Conservation (phyloP, 2,888 invertebrate genomes). For the Chaetogeoica ovagalla region DNA sequence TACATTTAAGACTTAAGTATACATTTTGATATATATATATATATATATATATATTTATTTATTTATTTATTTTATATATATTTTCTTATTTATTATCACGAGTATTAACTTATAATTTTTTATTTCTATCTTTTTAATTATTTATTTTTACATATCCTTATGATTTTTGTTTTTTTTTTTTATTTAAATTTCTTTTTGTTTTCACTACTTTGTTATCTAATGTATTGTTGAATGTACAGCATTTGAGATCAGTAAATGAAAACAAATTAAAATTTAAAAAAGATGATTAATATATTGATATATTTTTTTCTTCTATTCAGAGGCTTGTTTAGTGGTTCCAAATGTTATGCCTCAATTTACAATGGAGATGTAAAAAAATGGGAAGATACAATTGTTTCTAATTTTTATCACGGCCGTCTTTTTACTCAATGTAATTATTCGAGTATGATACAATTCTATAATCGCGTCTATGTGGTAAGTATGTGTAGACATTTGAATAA, state of each 20-base stretch:
- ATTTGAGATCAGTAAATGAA: not conserved
- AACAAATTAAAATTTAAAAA: not conserved
- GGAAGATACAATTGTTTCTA: not conserved
- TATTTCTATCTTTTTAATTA: too few relatives aligned
- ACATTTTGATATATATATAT: too few relatives aligned
- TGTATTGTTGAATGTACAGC: not conserved
- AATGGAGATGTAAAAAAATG: not conserved
- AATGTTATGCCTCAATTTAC: not conserved
- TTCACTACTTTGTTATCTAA: too few relatives aligned
- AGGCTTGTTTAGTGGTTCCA: not conserved
- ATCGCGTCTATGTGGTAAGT: not conserved
- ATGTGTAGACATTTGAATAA: not conserved
- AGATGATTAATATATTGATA: not conserved
- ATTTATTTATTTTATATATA: too few relatives aligned
- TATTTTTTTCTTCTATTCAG: not conserved
- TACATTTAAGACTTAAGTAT: too few relatives aligned
- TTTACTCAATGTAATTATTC: too few relatives aligned
- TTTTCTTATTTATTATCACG: too few relatives aligned
- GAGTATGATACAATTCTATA: not conserved
- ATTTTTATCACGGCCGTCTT: not conserved
- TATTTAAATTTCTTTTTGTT: too few relatives aligned
- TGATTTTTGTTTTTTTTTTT: too few relatives aligned
- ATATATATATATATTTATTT: too few relatives aligned
- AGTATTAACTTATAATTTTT: too few relatives aligned
- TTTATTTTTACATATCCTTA: too few relatives aligned